Base-by-base conservation (phyloP, 2,888 invertebrate species). In the Entomobrya multifasciata region DNA sequence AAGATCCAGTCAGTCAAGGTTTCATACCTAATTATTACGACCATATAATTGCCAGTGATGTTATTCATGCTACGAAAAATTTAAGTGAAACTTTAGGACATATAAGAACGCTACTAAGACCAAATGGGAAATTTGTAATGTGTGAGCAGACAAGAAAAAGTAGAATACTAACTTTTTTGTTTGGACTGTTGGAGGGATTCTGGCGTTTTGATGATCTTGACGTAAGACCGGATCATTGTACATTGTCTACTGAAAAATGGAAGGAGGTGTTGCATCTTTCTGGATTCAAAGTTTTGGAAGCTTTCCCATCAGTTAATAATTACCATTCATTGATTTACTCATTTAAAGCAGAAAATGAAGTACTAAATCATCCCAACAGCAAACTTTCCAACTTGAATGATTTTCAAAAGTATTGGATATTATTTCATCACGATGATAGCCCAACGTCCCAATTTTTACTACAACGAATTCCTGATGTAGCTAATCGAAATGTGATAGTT, bases 171-270 rank as follows among this genome's bases (percentile, higher is more conserved):
- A 74, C 82, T 6, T 83, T 86, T 17, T 2, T 86, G 0, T 82
- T 88, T 52, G 88, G 88, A 4, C 4, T 57, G 15, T 0, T 86
- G 15, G 82, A 82, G 10, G 88, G 88, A 1, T 88, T 47, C 60
- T 88, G 88, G 88, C 36, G 78, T 36, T 86, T 86, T 55, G n/a
- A 82, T 3, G 88, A 88, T 57, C 44, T 36, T 4, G 36, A 80
- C 5, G 3, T 86, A 1, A 27, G 86, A 13, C 27, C 27, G 1
- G 52, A 60, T 15, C 67, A 86, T 36, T 78, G 82, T 17, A 70
- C 47, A 0, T 20, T 85, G 4, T 6, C 25, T 1, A 4, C 15
- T 10, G 20, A 44, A 6, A 17, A 36, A 10, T 88, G 88, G 88
- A 8, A 49, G 20, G 0, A n/a, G 27, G 20, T 52, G 4, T n/a